A percentile compares a stretch with the other conserved stretches of the same genome.
Conservation (phyloP, 2,113 vertebrate species). For the Felis catus region F.catus_Fca126_mat1.0 CM031411.1:96464501-96465000, state of each 20-base stretch:
- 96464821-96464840: too few relatives aligned
- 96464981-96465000: too few relatives aligned
- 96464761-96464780: too few relatives aligned
- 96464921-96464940: too few relatives aligned
- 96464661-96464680: conserved; percentile 42
- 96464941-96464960: background rate
- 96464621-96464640: conserved; percentile 94
- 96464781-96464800: too few relatives aligned
- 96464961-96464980: background rate
- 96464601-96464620: conserved; percentile 93
- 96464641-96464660: conserved; percentile 99
- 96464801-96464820: too few relatives aligned
- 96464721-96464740: too few relatives aligned
- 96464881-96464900: too few relatives aligned
- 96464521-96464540: background rate
- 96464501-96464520: conserved; percentile 43
- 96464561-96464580: conserved; percentile 90
- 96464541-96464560: conserved; percentile 43
- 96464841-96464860: too few relatives aligned
- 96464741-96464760: too few relatives aligned
- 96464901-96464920: too few relatives aligned
- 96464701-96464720: background rate
- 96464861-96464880: too few relatives aligned
- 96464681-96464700: conserved; percentile 41
- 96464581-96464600: conserved; percentile 97